Evolutionary conservation across 2,113 vertebrate species (phyloP).

Genomic region (Deroptyus accipitrinus): DNA sequence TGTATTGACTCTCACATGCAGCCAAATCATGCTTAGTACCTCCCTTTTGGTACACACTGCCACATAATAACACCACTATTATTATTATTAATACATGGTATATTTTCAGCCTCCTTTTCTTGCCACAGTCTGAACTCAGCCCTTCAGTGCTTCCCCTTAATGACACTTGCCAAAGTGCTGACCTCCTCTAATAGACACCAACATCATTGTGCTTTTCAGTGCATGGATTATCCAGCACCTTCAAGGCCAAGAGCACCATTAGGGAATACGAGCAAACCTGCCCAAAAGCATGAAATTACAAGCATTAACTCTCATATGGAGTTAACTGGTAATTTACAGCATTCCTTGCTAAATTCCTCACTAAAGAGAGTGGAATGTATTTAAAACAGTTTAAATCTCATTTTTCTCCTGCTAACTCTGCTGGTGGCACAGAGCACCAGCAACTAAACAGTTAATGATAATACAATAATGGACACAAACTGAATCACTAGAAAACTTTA

Average conservation of each 20-base stretch:
- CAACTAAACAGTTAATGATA: neutral
- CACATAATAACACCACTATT: neutral
- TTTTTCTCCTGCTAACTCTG: neutral
- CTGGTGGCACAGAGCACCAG: neutral
- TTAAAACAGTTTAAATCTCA: neutral
- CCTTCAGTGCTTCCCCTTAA: neutral
- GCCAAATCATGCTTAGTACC: neutral
- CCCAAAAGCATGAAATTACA: constrained; percentile 7
- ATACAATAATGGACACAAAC: neutral
- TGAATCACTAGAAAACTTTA: neutral
- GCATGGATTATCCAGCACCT: neutral
- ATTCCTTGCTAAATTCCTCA: neutral
- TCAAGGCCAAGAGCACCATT: neutral
- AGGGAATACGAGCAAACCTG: neutral
- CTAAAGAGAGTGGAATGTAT: neutral
- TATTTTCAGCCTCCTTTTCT: neutral
- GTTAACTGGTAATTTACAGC: neutral
- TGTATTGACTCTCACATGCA: neutral
- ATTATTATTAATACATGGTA: neutral
- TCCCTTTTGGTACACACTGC: neutral
- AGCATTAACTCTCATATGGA: neutral
- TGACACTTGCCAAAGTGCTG: neutral
- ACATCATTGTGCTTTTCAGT: neutral
- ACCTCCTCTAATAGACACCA: neutral
- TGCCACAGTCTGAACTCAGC: neutral